These are phyloP conservation scores for Cacatua alba DNA, from an alignment of 2,113 vertebrate genomes.

Conservation along the genomic window DNA sequence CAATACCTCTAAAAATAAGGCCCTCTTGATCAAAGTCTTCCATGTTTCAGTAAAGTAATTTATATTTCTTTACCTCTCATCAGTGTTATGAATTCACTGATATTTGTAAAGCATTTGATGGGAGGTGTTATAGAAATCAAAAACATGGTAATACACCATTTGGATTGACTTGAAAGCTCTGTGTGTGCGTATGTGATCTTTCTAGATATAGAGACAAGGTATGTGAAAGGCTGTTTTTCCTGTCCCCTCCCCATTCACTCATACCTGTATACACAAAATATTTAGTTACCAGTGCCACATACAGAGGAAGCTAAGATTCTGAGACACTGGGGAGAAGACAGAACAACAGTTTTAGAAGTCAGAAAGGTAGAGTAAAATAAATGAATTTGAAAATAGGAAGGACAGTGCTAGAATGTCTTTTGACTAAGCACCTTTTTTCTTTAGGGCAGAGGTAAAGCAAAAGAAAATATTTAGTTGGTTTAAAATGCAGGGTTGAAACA, in stretches of 20 bases:
- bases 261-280: background rate
- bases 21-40: background rate
- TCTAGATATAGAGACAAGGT: background rate
- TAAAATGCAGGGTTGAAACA: constrained; percentile 33
- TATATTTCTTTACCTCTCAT: constrained; percentile 9
- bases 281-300: background rate
- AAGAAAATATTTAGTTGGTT: constrained; percentile 28
- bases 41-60: background rate
- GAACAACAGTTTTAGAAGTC: background rate
- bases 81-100: constrained; percentile 5
- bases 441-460: background rate
- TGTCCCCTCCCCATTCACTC: background rate
- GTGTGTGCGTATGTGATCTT: background rate
- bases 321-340: background rate
- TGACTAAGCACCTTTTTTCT: background rate
- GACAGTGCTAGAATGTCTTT: background rate
- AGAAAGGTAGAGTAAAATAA: background rate
- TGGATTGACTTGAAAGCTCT: background rate
- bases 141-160: constrained; percentile 1
- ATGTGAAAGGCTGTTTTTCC: background rate
- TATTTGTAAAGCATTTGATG: constrained; percentile 36
- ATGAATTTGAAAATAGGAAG: background rate
- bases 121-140: background rate
- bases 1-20: background rate
- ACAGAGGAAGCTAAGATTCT: background rate